A percentile compares a stretch with the other conserved stretches of the same genome.
phyloP scores from a whole-genome alignment of 2,888 invertebrate genomes.

The Hoplodrina ambigua region DNA sequence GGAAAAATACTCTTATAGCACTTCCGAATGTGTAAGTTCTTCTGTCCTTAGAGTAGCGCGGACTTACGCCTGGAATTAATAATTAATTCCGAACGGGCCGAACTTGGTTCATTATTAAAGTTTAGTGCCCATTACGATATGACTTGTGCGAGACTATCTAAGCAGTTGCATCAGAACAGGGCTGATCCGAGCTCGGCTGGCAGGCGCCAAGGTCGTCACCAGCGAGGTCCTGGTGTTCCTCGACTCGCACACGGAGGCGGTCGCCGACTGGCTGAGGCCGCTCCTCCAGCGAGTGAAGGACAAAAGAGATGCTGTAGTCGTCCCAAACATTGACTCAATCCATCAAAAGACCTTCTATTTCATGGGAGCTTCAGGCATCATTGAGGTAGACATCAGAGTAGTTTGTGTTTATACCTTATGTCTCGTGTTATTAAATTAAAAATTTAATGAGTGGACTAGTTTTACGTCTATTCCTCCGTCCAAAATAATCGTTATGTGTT shows the following conservation, averaged over 20 bases:
- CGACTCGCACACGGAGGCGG: conserved; percentile 36
- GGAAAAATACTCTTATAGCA: no score
- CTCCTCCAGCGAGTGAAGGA: conserved; percentile 37
- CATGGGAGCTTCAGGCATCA: conserved; percentile 19
- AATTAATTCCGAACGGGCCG: no score
- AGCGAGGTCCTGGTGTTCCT: conserved; percentile 40
- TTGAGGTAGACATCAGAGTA: conserved; percentile 36
- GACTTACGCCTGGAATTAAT: no score
- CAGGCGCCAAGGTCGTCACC: conserved; percentile 25
- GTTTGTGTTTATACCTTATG: conserved; percentile 2
- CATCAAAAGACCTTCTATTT: conserved; percentile 18
- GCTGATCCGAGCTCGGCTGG: conserved; percentile 45
- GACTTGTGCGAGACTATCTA: no score
- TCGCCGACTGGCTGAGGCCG: conserved; percentile 40
- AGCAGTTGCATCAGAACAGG: conserved; percentile 28
- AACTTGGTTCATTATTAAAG: no score
- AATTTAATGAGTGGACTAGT: neutral
- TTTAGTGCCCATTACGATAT: no score
- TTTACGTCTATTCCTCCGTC: conserved; percentile 1
- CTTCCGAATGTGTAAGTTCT: no score
- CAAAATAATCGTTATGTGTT: conserved; percentile 12
- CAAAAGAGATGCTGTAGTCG: conserved; percentile 30
- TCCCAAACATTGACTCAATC: conserved; percentile 42
- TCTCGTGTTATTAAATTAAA: conserved; percentile 25
- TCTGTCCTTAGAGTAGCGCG: no score